Conservation (phyloP, 2,797 vertebrate genomes). For the Fratercula arctica region DNA sequence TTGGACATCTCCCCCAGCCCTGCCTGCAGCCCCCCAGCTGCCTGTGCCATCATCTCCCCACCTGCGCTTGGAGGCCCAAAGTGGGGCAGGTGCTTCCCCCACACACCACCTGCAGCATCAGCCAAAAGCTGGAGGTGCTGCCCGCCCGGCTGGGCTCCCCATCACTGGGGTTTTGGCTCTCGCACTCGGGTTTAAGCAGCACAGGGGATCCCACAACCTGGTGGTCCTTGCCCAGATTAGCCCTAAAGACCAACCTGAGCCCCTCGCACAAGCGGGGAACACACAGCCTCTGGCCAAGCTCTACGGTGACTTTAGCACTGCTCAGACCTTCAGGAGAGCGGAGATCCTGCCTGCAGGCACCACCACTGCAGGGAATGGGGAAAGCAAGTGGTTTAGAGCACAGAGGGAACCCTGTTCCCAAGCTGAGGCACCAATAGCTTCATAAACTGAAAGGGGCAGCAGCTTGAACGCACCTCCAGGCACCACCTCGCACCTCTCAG, state of each 20-base stretch:
- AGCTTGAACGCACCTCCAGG: not conserved
- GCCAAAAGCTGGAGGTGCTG: not conserved
- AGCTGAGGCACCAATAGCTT: not conserved
- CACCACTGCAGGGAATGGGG: not conserved
- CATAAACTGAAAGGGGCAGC: not conserved
- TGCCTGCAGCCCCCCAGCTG: not conserved
- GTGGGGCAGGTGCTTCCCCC: not conserved
- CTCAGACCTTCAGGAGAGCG: not conserved
- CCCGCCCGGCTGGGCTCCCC: rapidly evolving
- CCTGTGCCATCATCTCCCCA: not conserved
- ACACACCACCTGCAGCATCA: not conserved
- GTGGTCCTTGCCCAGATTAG: too few species aligned
- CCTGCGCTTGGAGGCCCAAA: rapidly evolving
- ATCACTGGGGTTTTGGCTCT: rapidly evolving
- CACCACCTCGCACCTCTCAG: rapidly evolving
- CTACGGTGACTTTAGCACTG: rapidly evolving
- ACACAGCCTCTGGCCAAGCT: rapidly evolving
- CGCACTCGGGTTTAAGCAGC: not conserved
- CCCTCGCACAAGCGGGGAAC: rapidly evolving
- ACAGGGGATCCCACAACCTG: not conserved
- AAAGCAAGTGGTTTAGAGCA: not conserved
- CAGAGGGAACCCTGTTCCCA: not conserved
- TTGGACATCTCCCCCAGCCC: not conserved
- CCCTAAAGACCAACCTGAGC: rapidly evolving
- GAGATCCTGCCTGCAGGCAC: not conserved